Percentiles rank a stretch among this genome's conserved stretches.
Evolutionary conservation across 2,797 vertebrate genomes (phyloP).

Genomic region (Petrocephalus schoutedeni): DNA sequence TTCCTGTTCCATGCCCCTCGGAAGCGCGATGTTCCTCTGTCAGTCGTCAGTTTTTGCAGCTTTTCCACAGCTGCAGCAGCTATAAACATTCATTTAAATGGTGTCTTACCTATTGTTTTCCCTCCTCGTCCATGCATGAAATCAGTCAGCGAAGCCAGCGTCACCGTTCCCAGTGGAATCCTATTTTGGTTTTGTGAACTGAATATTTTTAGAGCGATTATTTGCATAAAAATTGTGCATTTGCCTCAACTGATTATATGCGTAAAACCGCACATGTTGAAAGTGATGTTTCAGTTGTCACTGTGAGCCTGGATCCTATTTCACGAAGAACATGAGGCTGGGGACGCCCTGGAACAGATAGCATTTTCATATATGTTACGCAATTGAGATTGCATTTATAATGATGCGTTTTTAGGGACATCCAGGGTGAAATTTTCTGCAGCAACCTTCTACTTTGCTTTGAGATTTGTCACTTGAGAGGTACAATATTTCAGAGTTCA

Average conservation of each 20-base stretch:
- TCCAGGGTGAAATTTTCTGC: background rate
- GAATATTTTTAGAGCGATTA: slow-evolving; percentile 7
- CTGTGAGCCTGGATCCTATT: background rate
- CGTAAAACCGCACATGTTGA: background rate
- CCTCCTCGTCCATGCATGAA: slow-evolving; percentile 1
- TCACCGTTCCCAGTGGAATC: background rate
- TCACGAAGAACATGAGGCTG: background rate
- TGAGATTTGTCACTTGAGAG: background rate
- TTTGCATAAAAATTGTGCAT: background rate
- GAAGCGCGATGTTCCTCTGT: background rate
- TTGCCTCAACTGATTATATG: background rate
- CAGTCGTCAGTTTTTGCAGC: background rate
- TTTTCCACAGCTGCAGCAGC: background rate
- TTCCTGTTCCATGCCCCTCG: background rate
- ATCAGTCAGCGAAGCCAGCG: slow-evolving; percentile 2
- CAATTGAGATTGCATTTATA: background rate
- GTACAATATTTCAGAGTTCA: background rate
- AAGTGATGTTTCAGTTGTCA: slow-evolving; percentile 10
- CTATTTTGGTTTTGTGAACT: slow-evolving; percentile 7
- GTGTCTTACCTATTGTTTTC: background rate
- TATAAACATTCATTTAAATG: background rate
- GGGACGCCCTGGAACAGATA: background rate
- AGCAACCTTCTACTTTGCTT: slow-evolving; percentile 3
- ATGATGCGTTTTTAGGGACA: background rate
- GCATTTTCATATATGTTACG: background rate